Evolutionary conservation across 1,140 invertebrate genomes (phyloP).

Genomic region (Drosophila mayri): DNA sequence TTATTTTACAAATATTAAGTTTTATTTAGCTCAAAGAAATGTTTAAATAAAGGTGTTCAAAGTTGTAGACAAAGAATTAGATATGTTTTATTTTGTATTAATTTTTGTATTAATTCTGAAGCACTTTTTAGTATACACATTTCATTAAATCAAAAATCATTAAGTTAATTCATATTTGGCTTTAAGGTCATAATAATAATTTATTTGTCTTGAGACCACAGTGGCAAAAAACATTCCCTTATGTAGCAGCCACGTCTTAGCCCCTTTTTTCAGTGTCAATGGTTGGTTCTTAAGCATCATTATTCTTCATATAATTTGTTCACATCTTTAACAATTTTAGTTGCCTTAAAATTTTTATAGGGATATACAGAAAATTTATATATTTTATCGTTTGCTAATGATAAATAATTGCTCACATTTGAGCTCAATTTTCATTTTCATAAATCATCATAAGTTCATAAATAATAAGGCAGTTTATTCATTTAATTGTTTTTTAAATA

Average conservation of each 20-base stretch:
- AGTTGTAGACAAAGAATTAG: too few species aligned
- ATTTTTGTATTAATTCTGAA: too few species aligned
- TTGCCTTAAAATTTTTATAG: neutral
- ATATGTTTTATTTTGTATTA: too few species aligned
- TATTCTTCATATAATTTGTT: conserved; percentile 3
- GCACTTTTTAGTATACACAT: neutral
- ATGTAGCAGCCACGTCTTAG: neutral
- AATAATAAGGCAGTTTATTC: neutral
- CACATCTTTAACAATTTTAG: too few species aligned
- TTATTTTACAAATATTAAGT: neutral
- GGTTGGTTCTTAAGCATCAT: neutral
- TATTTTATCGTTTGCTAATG: neutral
- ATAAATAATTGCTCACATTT: neutral
- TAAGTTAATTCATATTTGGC: too few species aligned
- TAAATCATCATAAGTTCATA: too few species aligned
- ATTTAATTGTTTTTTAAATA: neutral
- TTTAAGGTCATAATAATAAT: too few species aligned
- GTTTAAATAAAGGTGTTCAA: neutral
- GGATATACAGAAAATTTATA: too few species aligned
- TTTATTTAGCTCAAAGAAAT: neutral
- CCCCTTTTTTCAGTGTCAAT: conserved; percentile 12
- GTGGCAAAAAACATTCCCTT: neutral
- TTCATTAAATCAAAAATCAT: neutral
- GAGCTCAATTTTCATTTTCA: neutral
- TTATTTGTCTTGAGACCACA: neutral